Percentiles rank a stretch among this genome's conserved stretches.
Evolutionary conservation across 2,113 vertebrate species (phyloP).

Genomic region (Propithecus coquereli): DNA sequence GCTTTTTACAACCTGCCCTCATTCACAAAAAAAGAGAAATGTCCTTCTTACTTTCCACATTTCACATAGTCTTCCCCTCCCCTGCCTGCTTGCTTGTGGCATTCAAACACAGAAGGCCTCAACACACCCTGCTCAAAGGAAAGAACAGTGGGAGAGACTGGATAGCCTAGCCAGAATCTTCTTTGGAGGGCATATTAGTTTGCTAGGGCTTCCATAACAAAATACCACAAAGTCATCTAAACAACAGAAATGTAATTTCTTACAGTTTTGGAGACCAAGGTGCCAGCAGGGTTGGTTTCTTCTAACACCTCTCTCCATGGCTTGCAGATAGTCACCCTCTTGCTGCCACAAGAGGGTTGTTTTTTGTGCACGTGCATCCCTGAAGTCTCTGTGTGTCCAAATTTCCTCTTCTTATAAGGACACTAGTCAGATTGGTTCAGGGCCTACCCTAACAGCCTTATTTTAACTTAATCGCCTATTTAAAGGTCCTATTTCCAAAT

Average conservation of each 20-base stretch:
- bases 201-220: neutral
- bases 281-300: neutral
- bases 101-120: neutral
- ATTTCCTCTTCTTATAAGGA: neutral
- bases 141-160: neutral
- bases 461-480: neutral
- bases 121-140: neutral
- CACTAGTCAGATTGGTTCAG: neutral
- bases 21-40: neutral
- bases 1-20: neutral
- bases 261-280: neutral
- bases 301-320: neutral
- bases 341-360: neutral
- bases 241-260: neutral
- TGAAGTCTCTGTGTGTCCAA: neutral
- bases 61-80: neutral
- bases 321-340: neutral
- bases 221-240: neutral
- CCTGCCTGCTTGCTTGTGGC: neutral
- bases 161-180: neutral
- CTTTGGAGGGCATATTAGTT: neutral
- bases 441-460: neutral
- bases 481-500: neutral
- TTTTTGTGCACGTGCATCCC: fast-evolving
- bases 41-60: neutral